Conservation (phyloP, 2,113 vertebrate genomes). For the Catharus fuscescens region DNA sequence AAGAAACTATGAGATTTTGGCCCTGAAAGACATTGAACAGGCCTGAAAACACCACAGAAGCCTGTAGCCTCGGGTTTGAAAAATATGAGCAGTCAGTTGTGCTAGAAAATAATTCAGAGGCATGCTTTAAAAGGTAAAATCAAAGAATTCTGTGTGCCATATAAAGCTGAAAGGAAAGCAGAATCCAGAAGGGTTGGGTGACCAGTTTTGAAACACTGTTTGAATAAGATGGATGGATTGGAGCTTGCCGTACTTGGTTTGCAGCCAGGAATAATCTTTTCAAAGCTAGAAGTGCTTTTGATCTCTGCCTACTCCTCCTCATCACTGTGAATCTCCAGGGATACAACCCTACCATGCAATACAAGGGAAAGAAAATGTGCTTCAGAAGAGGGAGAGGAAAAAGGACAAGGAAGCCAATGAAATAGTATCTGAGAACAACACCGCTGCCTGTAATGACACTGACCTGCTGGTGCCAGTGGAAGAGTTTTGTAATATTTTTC, state of each 20-base stretch:
- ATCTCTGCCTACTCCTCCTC: conserved; percentile 76
- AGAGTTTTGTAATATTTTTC: conserved; percentile 67
- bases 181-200: conserved; percentile 72
- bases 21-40: neutral
- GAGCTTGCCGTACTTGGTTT: conserved; percentile 76
- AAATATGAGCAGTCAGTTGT: conserved; percentile 47
- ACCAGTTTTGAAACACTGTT: conserved; percentile 75
- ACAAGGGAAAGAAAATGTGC: conserved; percentile 67
- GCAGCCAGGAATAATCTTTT: conserved; percentile 82
- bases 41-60: conserved; percentile 26
- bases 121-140: conserved; percentile 78
- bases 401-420: conserved; percentile 68
- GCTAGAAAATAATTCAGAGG: conserved; percentile 72
- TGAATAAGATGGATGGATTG: conserved; percentile 80
- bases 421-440: conserved; percentile 71
- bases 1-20: conserved; percentile 3
- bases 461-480: conserved; percentile 61
- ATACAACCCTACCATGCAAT: conserved; percentile 65
- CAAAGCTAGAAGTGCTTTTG: conserved; percentile 77
- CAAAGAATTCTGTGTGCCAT: conserved; percentile 79
- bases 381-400: conserved; percentile 66
- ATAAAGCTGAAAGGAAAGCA: conserved; percentile 73
- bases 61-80: conserved; percentile 11
- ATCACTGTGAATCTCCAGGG: conserved; percentile 76
- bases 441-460: conserved; percentile 51